Evolutionary conservation across 2,797 vertebrate genomes (phyloP).

Genomic region (Halcyon badia): DNA sequence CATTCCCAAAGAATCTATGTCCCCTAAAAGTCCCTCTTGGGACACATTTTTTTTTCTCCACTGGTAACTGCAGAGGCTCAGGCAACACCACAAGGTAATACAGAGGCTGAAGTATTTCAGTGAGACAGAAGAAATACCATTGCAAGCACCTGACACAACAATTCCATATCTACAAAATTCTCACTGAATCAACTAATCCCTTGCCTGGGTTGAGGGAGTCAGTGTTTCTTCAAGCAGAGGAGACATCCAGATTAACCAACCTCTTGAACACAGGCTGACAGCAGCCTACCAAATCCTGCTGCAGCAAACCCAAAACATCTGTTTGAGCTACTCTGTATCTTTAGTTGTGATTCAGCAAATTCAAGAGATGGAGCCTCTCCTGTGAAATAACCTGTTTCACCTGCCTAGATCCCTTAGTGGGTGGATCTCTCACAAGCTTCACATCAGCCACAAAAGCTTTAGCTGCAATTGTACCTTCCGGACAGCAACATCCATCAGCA

Average conservation of each 20-base stretch:
- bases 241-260: neutral
- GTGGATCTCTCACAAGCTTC: neutral
- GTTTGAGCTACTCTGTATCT: neutral
- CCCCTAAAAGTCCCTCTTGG: neutral
- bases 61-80: neutral
- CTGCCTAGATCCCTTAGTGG: neutral
- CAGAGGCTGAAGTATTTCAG: neutral
- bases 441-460: rapidly evolving
- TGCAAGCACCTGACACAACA: neutral
- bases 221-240: neutral
- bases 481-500: neutral
- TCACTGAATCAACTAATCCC: neutral
- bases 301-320: neutral
- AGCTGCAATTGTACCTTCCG: neutral
- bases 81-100: neutral
- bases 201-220: neutral
- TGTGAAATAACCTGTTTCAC: neutral
- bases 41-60: neutral
- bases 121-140: neutral
- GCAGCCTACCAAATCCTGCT: neutral
- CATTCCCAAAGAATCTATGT: neutral
- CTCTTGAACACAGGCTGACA: neutral
- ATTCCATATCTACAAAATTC: neutral
- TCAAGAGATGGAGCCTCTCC: neutral
- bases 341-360: neutral